Conservation (phyloP, 2,113 vertebrate genomes). For the Indri indri region DNA sequence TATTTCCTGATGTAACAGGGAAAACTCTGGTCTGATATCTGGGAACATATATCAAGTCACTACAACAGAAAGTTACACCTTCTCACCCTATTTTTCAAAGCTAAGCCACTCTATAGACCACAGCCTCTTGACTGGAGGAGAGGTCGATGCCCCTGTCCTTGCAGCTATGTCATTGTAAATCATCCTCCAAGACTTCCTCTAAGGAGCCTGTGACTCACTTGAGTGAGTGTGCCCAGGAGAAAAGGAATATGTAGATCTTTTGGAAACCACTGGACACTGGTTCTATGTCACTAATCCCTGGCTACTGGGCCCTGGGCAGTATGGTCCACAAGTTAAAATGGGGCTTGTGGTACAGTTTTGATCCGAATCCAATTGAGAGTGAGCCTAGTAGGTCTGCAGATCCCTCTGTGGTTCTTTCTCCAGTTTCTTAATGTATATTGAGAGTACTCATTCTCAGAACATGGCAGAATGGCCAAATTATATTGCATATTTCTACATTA, state of each 20-base stretch:
- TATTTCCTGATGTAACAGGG: neutral
- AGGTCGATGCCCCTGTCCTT: neutral
- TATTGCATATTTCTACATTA: neutral
- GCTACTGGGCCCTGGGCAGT: too few species aligned
- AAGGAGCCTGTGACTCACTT: neutral
- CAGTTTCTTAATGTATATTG: neutral
- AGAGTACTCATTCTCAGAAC: neutral
- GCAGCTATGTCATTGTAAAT: neutral
- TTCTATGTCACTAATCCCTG: neutral
- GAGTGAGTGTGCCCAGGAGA: neutral
- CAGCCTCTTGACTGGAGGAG: neutral
- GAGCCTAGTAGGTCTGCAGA: neutral
- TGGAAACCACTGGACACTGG: neutral
- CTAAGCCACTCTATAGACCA: neutral
- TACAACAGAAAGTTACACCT: neutral
- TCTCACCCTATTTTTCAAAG: neutral
- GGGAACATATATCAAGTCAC: neutral
- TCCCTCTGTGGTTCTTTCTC: neutral
- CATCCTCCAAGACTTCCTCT: neutral
- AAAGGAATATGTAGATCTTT: neutral
- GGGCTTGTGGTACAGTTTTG: neutral
- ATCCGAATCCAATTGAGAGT: neutral
- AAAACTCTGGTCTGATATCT: neutral
- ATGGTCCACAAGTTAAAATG: neutral
- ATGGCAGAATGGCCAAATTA: neutral